Evolutionary conservation across 2,888 invertebrate genomes (phyloP).

Genomic region (Pterobdella sp.): DNA sequence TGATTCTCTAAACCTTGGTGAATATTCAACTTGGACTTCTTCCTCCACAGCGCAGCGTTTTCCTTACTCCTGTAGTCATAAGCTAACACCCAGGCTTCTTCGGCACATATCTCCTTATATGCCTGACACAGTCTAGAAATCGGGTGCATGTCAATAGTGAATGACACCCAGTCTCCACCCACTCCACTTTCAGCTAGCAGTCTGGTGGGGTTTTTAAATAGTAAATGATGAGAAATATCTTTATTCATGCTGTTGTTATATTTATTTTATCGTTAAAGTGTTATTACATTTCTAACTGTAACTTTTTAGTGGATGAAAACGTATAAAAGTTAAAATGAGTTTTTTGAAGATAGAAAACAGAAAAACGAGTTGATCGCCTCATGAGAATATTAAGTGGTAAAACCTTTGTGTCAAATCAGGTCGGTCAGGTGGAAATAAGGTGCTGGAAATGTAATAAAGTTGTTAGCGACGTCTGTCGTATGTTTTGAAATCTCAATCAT

Average conservation of each 20-base stretch:
- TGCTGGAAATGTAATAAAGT: too few relatives aligned
- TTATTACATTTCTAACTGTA: too few relatives aligned
- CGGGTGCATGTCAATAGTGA: constrained; percentile 69
- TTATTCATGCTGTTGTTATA: not conserved
- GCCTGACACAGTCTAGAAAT: constrained; percentile 68
- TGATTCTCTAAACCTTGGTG: too few relatives aligned
- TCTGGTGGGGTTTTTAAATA: constrained; percentile 43
- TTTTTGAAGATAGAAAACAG: not conserved
- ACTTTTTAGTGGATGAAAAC: too few relatives aligned
- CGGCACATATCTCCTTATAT: constrained; percentile 63
- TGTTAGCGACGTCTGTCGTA: too few relatives aligned
- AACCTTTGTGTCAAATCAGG: constrained; percentile 57
- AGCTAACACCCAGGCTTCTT: constrained; percentile 46
- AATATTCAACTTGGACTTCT: constrained; percentile 14
- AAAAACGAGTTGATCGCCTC: too few relatives aligned
- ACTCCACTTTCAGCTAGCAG: constrained; percentile 68
- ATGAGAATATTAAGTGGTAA: not conserved
- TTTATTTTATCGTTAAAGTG: too few relatives aligned
- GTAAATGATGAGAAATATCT: not conserved
- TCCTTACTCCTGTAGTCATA: constrained; percentile 64
- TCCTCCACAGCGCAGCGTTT: constrained; percentile 36
- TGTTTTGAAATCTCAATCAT: too few relatives aligned
- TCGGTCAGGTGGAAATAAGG: constrained; percentile 68
- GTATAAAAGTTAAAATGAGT: not conserved
- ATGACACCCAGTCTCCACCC: constrained; percentile 63